These are phyloP conservation scores for Molossus molossus DNA, from an alignment of 2,797 vertebrate species.

Conservation along the genomic window DNA sequence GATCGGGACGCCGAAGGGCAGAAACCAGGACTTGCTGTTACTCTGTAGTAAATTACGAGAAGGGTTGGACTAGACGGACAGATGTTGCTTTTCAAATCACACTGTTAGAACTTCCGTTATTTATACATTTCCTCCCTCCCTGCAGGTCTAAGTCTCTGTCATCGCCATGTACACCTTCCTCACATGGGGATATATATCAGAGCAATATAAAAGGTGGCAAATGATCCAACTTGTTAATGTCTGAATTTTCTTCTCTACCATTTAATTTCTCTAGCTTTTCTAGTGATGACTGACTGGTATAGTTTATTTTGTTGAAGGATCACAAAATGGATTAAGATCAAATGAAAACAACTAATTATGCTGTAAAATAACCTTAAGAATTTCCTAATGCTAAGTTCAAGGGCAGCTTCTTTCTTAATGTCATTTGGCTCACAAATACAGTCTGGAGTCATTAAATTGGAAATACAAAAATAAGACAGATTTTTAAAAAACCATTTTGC, in stretches of 20 bases:
- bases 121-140: constrained; percentile 26
- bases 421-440: not conserved
- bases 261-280: constrained; percentile 24
- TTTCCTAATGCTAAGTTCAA: constrained; percentile 5
- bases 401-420: not conserved
- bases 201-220: not conserved
- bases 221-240: not conserved
- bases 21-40: constrained; percentile 63
- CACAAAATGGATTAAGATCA: constrained; percentile 43
- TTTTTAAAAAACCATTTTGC: not conserved
- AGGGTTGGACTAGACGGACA: not conserved
- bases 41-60: constrained; percentile 56
- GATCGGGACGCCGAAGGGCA: constrained; percentile 33
- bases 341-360: constrained; percentile 26
- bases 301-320: not conserved
- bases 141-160: not conserved
- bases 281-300: not conserved
- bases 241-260: constrained; percentile 14
- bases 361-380: not conserved
- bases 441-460: constrained; percentile 13
- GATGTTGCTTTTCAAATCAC: constrained; percentile 64
- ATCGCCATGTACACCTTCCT: not conserved
- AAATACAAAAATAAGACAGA: constrained; percentile 46
- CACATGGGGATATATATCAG: not conserved
- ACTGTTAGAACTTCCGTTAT: constrained; percentile 30